Evolutionary conservation across 1,140 invertebrate species (phyloP), one percentile per base, ranked within the genome.

Genomic region (Heliconius nattereri): DNA sequence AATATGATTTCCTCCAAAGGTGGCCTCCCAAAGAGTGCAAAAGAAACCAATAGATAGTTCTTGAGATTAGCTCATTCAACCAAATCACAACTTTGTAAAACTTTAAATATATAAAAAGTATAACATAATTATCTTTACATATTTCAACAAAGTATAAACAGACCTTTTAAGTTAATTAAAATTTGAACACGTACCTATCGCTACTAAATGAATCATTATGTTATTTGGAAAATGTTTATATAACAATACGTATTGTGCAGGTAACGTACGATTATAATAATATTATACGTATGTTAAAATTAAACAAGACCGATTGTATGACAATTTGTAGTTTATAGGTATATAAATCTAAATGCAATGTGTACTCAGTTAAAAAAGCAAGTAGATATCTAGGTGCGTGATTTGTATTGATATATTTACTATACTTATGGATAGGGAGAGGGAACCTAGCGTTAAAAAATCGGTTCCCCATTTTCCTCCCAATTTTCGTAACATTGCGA

Each of bases 201-300:
- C 23, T 66, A 26, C 29, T 66, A 11, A 3, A 29, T 66, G 23
- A 66, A 66, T 66, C 60, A 66, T 16, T 5, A 66, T 29, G 60
- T 66, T 66, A 29, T 66, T 66, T 66, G 60, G 26, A 66, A 66
- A 66, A 11, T 66, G 23, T 29, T 66, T 66, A 29, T 66, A 66
- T 66, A 66, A 66, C 23, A 66, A 52, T 52, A 20, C 6, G 2
- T 3, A 29, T 66, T 66, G 60, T 29, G 9, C 60, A 66, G 5
- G 26, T 29, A 7, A 66, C 13, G 26, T 26, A 2, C 26, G 26
- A 6, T 19, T 66, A 66, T 29, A n/a, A 66, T 66, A 66, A 66
- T 66, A 29, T 66, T 66, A 29, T 66, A 66, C 11, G 9, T 66
- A 29, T 16, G 26, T 60, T 66, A 26, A 26, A 29, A 29, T 26